These are phyloP conservation scores for Crotophaga sulcirostris DNA, from an alignment of 2,113 vertebrate species.

Conservation along the genomic window DNA sequence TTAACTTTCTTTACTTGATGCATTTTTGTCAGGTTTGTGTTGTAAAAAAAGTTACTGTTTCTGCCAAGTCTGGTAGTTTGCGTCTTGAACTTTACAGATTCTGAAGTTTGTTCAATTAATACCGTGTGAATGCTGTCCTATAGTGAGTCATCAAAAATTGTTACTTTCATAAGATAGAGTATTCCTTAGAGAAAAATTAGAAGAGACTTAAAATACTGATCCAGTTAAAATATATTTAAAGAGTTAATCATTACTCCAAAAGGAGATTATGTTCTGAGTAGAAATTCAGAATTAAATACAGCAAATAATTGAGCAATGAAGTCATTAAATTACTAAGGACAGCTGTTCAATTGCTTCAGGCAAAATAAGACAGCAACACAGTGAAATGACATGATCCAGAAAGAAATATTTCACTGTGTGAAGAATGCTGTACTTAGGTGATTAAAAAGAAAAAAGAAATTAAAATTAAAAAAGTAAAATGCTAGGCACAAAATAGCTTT, in stretches of 20 bases:
- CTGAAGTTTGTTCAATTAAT: neutral
- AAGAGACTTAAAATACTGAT: neutral
- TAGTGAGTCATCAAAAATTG: neutral
- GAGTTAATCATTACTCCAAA: neutral
- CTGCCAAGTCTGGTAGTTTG: neutral
- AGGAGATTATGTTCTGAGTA: neutral
- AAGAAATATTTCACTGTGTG: neutral
- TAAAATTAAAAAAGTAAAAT: neutral
- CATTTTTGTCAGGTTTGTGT: neutral
- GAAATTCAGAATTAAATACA: neutral
- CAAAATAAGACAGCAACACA: neutral
- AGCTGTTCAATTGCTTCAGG: slow-evolving; percentile 3
- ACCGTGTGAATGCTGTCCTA: neutral
- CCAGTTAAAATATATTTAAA: neutral
- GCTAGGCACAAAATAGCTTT: neutral
- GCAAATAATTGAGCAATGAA: neutral
- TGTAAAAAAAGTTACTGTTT: neutral
- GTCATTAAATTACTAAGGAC: neutral
- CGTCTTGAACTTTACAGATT: neutral
- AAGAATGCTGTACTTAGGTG: neutral
- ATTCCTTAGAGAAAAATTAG: neutral
- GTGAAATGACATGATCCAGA: neutral
- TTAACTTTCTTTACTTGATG: neutral
- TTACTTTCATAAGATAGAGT: neutral
- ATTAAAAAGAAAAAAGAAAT: neutral